Percentiles rank a stretch among this genome's conserved stretches.
phyloP scores from a whole-genome alignment of 1,140 invertebrate species.

The Microvelia longipes region DNA sequence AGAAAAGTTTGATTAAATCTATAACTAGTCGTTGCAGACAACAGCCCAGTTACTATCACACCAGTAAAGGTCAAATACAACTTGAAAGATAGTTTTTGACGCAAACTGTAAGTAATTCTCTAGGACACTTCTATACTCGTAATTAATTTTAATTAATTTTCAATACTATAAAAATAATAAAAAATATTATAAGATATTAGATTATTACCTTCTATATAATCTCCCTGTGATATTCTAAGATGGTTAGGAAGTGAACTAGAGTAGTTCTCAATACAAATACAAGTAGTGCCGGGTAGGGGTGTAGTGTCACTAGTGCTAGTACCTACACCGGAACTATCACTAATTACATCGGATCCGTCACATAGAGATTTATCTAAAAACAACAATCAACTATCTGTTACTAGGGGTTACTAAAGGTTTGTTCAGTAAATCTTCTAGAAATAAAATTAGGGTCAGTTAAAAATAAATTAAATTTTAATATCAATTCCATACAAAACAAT shows the following conservation, averaged over 20 bases:
- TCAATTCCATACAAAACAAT: too few species aligned
- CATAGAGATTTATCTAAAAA: slow-evolving; percentile 70
- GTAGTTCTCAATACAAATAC: slow-evolving; percentile 75
- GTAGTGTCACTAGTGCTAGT: slow-evolving; percentile 73
- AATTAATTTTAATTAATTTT: too few species aligned
- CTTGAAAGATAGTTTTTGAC: too few species aligned
- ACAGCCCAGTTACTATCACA: too few species aligned
- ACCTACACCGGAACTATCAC: slow-evolving; percentile 76
- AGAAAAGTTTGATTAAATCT: too few species aligned
- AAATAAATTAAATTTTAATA: background rate
- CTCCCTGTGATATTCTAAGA: slow-evolving; percentile 65
- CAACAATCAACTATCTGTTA: too few species aligned
- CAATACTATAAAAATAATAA: background rate
- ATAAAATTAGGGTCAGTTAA: background rate
- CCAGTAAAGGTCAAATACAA: too few species aligned
- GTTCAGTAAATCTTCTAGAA: background rate
- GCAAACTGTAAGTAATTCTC: too few species aligned
- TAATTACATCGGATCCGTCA: slow-evolving; percentile 74
- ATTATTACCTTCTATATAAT: slow-evolving; percentile 74
- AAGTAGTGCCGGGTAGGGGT: slow-evolving; percentile 56
- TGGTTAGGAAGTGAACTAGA: slow-evolving; percentile 53
- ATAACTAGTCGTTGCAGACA: too few species aligned
- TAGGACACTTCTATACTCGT: too few species aligned
- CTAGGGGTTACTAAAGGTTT: too few species aligned
- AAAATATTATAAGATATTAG: slow-evolving; percentile 1